Evolutionary conservation across 2,797 vertebrate genomes (phyloP), one percentile per base, ranked within the genome.

Genomic region (Melanotaenia parkinsoni): DNA sequence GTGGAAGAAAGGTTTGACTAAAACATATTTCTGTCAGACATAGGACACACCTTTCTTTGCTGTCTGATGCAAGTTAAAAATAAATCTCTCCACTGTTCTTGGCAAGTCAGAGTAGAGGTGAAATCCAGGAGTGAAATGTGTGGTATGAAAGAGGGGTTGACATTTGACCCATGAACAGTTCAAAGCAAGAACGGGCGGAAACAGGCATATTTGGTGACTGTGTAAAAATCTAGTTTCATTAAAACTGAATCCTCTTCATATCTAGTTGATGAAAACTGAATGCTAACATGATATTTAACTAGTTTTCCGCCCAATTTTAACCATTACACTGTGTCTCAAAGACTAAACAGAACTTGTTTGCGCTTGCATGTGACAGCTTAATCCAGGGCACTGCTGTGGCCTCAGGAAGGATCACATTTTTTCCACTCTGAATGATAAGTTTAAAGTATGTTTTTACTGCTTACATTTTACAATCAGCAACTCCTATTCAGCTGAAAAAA

Each of bases 261-360:
- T 47, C 45, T 47, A 20, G 6, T 47, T n/a, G 6, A 20, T 22
- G 20, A 22, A 22, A 22, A 50, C 8, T 50, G n/a, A 1, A 8
- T 22, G n/a, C n/a, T 9, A 3, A 50, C 9, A 50, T n/a, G 5
- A 20, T 50, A 22, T 22, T 50, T 50, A 22, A 50, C n/a, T 2
- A n/a, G 8, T 22, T 22, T 22, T n/a, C 45, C n/a, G 1, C 6
- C 45, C 45, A 28, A n/a, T 20, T 47, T 47, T n/a, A 9, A 47
- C 5, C 18, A 2, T 40, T n/a, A 24, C 2, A 18, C 16, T 30
- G 30, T 37, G 4, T 40, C 45, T 16, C 1, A 33, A n/a, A 59
- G 47, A 60, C 32, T 50, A 9, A n/a, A 32, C 11, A 37, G 35
- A 74, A 77, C 80, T 50, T 84, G 86, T 87, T 76, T 72, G 35